phyloP scores from a whole-genome alignment of 2,113 vertebrate species.

The Chaetorhynchus papuensis region DNA sequence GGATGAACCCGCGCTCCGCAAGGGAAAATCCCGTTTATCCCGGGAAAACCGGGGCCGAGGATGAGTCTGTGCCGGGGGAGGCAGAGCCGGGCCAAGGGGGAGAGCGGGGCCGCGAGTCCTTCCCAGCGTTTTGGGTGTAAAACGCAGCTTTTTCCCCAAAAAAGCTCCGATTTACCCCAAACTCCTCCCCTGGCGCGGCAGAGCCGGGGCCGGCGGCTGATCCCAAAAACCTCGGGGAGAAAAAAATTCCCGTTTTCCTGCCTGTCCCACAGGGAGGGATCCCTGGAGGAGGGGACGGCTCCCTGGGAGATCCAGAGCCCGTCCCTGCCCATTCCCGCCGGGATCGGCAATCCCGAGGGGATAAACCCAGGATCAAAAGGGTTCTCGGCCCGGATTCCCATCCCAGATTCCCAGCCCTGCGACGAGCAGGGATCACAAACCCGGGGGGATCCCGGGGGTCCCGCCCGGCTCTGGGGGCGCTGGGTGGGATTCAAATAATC shows the following conservation, averaged over 20 bases:
- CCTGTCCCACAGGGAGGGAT: neutral
- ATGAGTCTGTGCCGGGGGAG: fast-evolving
- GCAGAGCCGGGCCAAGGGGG: neutral
- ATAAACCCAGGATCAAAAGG: neutral
- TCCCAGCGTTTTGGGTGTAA: fast-evolving
- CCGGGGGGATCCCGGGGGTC: neutral
- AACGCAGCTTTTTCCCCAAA: fast-evolving
- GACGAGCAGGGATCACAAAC: neutral
- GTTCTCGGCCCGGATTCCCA: too few species aligned
- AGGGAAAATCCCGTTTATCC: fast-evolving
- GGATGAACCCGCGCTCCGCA: fast-evolving
- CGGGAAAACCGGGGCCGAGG: fast-evolving
- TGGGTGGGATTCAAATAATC: neutral
- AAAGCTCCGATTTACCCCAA: neutral
- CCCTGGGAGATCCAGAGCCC: neutral
- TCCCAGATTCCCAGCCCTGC: neutral
- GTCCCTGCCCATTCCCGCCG: neutral
- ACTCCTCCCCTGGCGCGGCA: neutral
- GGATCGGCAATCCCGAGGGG: neutral
- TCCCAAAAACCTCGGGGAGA: too few species aligned
- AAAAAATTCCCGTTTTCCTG: neutral
- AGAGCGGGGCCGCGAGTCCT: fast-evolving
- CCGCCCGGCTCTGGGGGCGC: neutral
- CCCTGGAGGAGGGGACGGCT: neutral
- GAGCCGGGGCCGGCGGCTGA: fast-evolving